phyloP scores from a whole-genome alignment of 2,797 vertebrate genomes.

The Hapalemur alaotrensis region DNA sequence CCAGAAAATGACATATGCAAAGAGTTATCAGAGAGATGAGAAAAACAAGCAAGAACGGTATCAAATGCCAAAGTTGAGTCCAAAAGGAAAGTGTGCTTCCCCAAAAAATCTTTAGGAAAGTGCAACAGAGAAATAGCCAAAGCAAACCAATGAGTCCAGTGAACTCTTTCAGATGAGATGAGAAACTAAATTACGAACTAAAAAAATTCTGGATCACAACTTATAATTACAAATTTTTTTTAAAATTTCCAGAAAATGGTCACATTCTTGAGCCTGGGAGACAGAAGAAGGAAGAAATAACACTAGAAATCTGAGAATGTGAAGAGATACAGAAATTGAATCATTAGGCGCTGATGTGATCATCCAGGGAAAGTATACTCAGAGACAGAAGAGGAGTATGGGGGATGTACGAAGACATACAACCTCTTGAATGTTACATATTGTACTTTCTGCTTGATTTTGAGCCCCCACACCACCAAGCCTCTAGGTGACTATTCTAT shows the following conservation, averaged over 20 bases:
- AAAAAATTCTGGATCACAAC: not conserved
- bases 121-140: not conserved
- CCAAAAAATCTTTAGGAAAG: not conserved
- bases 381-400: not conserved
- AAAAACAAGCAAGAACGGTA: not conserved
- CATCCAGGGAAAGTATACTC: not conserved
- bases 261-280: not conserved
- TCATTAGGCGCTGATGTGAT: not conserved
- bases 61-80: not conserved
- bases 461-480: not conserved
- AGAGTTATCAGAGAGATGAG: not conserved
- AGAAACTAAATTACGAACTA: not conserved
- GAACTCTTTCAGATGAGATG: not conserved
- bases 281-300: not conserved
- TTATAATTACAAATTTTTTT: not conserved
- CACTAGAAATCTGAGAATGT: not conserved
- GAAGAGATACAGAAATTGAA: not conserved
- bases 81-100: not conserved
- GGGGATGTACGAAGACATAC: not conserved
- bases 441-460: not conserved
- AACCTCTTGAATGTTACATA: not conserved
- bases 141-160: not conserved
- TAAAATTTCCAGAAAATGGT: not conserved
- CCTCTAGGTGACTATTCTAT: not conserved
- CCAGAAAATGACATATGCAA: not conserved